Percentiles rank a stretch among this genome's conserved stretches.
Evolutionary conservation across 2,797 vertebrate species (phyloP).

Genomic region (Falco columbarius): DNA sequence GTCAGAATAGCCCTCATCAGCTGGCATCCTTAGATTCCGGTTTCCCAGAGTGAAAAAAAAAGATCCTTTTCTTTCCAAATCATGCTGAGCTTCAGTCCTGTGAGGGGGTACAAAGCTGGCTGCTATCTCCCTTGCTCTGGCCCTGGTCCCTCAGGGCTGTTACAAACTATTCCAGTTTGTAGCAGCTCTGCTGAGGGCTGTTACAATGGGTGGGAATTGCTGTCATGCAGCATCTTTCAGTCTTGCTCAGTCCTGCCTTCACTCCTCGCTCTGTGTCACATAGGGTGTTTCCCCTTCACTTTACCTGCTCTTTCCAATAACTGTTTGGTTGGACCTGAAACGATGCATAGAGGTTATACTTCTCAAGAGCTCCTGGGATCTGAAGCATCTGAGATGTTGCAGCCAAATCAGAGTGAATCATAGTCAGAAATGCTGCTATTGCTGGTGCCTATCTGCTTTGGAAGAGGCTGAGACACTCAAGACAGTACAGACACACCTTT

Average conservation of each 20-base stretch:
- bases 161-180: not conserved
- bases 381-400: not conserved
- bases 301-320: not conserved
- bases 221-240: not conserved
- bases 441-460: not conserved
- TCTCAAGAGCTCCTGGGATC: not conserved
- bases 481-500: not conserved
- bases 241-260: not conserved
- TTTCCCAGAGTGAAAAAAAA: not conserved
- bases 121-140: not conserved
- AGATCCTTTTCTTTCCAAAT: not conserved
- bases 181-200: not conserved
- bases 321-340: not conserved
- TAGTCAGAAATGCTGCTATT: not conserved
- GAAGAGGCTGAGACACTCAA: not conserved
- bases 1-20: not conserved
- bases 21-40: not conserved
- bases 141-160: not conserved
- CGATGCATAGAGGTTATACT: not conserved
- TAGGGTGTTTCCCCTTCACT: not conserved
- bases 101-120: not conserved
- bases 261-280: not conserved
- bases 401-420: not conserved
- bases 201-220: not conserved
- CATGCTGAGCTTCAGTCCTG: not conserved